Evolutionary conservation across 1,140 invertebrate species (phyloP), one percentile per base, ranked within the genome.

Genomic region (Drosophila nannoptera): DNA sequence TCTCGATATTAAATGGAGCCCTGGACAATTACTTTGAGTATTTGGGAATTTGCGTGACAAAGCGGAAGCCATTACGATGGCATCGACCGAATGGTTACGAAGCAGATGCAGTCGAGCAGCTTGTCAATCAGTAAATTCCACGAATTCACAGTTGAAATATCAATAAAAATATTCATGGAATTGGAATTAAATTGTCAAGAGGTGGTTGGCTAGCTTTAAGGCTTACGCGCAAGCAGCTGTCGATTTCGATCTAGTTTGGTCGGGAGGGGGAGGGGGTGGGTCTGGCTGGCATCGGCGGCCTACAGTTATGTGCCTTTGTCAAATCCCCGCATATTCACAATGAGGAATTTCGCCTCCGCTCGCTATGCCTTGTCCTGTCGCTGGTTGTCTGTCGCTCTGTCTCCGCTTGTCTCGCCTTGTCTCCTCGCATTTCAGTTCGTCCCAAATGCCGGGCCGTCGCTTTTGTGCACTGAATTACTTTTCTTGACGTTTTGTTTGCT

Each of bases 401-500:
- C 73, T 71, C 14, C 16, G 16, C 59, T 38, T 16, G 43, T 49
- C 52, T 64, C 59, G 60, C 67, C 48, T 16, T 45, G 56, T 62
- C 48, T 7, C 42, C 35, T 31, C 43, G 54, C 49, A 50, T 55
- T 29, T 46, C 49, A 52, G 52, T 32, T 16, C 38, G n/a, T 43
- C 4, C 22, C 53, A 8, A 31, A 9, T 31, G 7, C 9, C 33
- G 40, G 29, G 45, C 40, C 50, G 68, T 75, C 52, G 49, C 62
- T 63, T 70, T 75, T 86, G 69, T 76, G 81, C 59, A 65, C 66
- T 84, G 80, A 84, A 84, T 86, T 80, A 80, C 81, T 84, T 80
- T 84, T 86, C 73, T 71, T 86, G 69, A 68, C 81, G 80, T 83
- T 86, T 81, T 84, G 81, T 84, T 80, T 86, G 78, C 76, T 53